Base-by-base conservation (phyloP, 2,888 invertebrate species). In the Geotrupes spiniger region DNA sequence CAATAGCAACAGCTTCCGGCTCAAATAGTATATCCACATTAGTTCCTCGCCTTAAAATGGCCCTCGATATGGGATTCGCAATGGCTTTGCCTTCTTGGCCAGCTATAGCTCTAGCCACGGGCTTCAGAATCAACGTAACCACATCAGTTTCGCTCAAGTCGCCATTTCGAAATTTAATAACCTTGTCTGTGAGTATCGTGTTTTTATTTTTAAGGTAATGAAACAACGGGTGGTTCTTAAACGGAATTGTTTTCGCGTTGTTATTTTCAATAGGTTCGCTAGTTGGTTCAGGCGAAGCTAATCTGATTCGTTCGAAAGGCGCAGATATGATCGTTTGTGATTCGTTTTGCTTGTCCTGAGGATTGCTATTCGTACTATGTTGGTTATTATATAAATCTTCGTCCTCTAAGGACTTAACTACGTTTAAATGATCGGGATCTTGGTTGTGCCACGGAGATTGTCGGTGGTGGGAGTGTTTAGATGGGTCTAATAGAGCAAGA, bases 1-100 rank as follows among this genome's bases (percentile, higher is more conserved):
- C 87, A 2, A 88, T 77, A 2, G 88, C 88, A 1, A 84, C 78
- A 0, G 87, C 84, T 51, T 79, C 76, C 2, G 88, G 88, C 53
- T 79, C 77, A 63, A 84, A 85, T 12, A 81, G 70, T 37, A 88
- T 80, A 51, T 82, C 79, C 0, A 81, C 84, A 46, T 76, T 74
- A 31, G 77, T 77, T 15, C 83, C 82, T 54, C 76, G 74, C 45
- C 79, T 77, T 10, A 87, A 71, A 17, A 84, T 67, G 5, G 87
- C 87, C 56, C 76, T 76, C 0, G 87, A 84, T 49, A 85, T 67
- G 9, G 88, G 87, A 42, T 80, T 81, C 2, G 88, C 83, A 46
- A 88, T 77, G 31, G 88, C 87, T 14, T 78, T 78, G 10, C 88
- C 88, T 25, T 79, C 76, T 38, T 77, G 74, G 2, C 84, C 84